Percentiles rank a stretch among this genome's conserved stretches.
These are phyloP conservation scores for Coccyzus lansbergi DNA, from an alignment of 2,797 vertebrate genomes.

Conservation along the genomic window DNA sequence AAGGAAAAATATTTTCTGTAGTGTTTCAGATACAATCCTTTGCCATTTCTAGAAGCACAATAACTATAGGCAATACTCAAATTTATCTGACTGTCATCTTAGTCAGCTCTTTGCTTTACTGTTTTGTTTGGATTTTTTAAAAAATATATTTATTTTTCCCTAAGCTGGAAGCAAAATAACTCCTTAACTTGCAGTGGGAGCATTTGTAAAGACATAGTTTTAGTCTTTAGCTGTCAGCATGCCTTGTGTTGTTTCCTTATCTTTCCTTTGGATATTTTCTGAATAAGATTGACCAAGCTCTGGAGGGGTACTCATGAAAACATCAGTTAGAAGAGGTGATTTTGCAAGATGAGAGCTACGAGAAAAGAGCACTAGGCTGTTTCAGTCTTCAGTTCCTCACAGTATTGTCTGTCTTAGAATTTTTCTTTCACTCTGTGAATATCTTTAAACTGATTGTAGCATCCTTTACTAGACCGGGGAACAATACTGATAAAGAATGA, in stretches of 20 bases:
- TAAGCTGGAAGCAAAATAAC: background rate
- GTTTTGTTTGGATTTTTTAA: background rate
- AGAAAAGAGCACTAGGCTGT: background rate
- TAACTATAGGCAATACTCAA: background rate
- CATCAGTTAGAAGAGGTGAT: background rate
- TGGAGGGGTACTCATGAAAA: background rate
- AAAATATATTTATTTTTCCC: too few relatives aligned
- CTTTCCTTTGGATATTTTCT: background rate
- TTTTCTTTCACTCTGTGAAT: slow-evolving; percentile 31
- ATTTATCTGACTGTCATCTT: background rate
- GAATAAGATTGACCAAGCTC: background rate
- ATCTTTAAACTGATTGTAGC: slow-evolving; percentile 13
- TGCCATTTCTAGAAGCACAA: background rate
- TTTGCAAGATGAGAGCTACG: background rate
- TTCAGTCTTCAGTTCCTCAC: background rate
- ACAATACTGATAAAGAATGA: too few relatives aligned
- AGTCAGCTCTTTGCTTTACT: background rate
- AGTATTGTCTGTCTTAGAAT: background rate
- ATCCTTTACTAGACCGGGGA: background rate
- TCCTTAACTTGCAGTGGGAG: background rate
- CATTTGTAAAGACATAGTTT: background rate
- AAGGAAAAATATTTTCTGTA: background rate
- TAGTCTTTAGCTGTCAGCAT: background rate
- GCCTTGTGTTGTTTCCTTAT: background rate
- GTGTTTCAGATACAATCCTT: background rate